A percentile compares a stretch with the other conserved stretches of the same genome.
phyloP scores from a whole-genome alignment of 2,888 invertebrate genomes.

The Bibio marci region DNA sequence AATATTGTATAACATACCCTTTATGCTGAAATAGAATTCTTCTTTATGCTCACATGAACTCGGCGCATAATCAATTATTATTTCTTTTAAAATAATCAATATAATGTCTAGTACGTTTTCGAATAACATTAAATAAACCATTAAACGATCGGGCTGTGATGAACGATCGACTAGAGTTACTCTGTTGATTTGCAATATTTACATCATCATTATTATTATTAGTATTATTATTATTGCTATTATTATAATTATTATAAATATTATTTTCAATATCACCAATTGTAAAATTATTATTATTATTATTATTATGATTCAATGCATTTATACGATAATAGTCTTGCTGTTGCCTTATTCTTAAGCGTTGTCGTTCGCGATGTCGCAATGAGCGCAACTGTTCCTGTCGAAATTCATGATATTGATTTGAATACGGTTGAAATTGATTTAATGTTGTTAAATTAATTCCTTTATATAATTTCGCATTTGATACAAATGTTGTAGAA shows the following conservation, averaged over 20 bases:
- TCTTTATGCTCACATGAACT: too few species aligned
- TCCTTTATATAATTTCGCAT: slow-evolving; percentile 4
- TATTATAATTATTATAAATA: slow-evolving; percentile 1
- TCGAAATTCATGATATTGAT: neutral
- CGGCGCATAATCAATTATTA: too few species aligned
- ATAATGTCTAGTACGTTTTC: slow-evolving; percentile 29
- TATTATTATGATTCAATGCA: too few species aligned
- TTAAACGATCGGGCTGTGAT: neutral
- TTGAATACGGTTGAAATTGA: slow-evolving; percentile 5
- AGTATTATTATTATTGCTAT: neutral
- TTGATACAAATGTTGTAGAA: neutral
- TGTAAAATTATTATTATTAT: neutral
- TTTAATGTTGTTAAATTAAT: slow-evolving; percentile 8
- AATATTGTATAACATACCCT: too few species aligned
- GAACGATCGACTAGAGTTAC: neutral
- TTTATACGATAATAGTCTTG: neutral
- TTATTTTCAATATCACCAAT: neutral
- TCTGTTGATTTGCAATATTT: neutral
- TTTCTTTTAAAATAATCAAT: slow-evolving; percentile 23
- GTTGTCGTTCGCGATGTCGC: neutral
- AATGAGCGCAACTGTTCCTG: too few species aligned
- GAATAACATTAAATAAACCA: slow-evolving; percentile 16
- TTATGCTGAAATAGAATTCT: too few species aligned
- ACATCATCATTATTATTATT: slow-evolving; percentile 1
- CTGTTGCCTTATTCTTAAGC: too few species aligned